Conservation (phyloP, 2,113 vertebrate genomes). For the Cyphomyrus discorhynchus region DNA sequence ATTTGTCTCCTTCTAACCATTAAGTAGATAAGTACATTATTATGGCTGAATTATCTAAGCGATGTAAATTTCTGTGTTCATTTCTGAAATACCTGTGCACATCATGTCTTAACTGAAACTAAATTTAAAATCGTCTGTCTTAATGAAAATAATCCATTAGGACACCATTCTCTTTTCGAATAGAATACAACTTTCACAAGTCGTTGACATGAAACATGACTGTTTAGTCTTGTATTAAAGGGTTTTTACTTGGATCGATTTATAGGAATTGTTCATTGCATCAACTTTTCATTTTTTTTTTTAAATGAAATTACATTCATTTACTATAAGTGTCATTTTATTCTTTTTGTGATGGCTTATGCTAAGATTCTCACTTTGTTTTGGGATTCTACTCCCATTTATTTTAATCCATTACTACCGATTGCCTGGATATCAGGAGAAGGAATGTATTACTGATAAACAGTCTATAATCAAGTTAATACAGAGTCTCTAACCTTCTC, state of each 20-base stretch:
- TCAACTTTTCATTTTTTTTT: background rate
- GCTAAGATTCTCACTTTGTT: background rate
- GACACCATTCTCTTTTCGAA: background rate
- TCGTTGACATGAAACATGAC: background rate
- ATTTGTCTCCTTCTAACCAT: background rate
- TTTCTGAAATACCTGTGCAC: background rate
- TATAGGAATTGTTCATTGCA: background rate
- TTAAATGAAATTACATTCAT: background rate
- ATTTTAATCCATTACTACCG: background rate
- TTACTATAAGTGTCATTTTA: background rate
- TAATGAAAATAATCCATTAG: background rate
- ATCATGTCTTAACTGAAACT: background rate
- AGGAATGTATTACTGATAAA: background rate
- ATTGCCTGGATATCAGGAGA: background rate
- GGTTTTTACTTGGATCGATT: background rate
- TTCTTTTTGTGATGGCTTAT: background rate
- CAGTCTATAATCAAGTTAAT: background rate
- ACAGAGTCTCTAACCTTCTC: background rate
- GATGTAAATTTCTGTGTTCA: background rate
- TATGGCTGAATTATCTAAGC: background rate
- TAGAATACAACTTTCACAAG: background rate
- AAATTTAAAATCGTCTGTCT: background rate
- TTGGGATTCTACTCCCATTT: background rate
- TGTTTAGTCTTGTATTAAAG: background rate
- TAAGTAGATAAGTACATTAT: background rate